Conservation (phyloP, 2,888 invertebrate genomes). For the Drosophila putrida region DNA sequence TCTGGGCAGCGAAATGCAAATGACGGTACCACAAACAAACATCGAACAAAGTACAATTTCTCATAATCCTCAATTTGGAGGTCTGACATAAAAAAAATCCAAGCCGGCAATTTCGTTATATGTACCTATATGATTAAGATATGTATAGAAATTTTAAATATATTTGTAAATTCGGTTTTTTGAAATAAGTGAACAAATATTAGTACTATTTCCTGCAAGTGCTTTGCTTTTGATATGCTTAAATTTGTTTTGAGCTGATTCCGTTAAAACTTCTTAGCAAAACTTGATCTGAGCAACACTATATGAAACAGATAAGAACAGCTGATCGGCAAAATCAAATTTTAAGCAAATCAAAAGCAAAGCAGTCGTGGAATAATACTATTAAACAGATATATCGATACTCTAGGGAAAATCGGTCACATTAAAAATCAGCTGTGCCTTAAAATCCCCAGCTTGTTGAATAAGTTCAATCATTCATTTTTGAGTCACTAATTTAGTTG, state of each 20-base stretch:
- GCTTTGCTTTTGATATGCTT: no score
- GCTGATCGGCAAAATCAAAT: no score
- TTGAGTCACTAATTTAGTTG: no score
- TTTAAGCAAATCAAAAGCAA: no score
- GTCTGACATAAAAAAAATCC: slow-evolving; percentile 26
- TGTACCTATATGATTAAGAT: slow-evolving; percentile 14
- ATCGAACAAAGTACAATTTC: slow-evolving; percentile 17
- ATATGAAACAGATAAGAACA: no score
- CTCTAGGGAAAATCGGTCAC: background rate
- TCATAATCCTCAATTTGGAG: slow-evolving; percentile 26
- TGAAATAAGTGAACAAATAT: slow-evolving; percentile 16
- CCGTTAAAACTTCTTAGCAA: no score
- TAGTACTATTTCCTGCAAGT: no score
- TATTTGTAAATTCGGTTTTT: slow-evolving; percentile 22
- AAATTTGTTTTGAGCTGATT: no score
- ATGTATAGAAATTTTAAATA: slow-evolving; percentile 43
- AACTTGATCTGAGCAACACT: no score
- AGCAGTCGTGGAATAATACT: background rate
- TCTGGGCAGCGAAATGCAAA: slow-evolving; percentile 10
- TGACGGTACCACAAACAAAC: background rate
- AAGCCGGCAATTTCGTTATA: background rate
- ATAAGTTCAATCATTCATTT: no score
- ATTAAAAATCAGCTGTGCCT: background rate
- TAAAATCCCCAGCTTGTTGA: no score
- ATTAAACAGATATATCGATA: slow-evolving; percentile 22